Evolutionary conservation across 2,113 vertebrate genomes (phyloP).

Genomic region (Istiophorus platypterus): DNA sequence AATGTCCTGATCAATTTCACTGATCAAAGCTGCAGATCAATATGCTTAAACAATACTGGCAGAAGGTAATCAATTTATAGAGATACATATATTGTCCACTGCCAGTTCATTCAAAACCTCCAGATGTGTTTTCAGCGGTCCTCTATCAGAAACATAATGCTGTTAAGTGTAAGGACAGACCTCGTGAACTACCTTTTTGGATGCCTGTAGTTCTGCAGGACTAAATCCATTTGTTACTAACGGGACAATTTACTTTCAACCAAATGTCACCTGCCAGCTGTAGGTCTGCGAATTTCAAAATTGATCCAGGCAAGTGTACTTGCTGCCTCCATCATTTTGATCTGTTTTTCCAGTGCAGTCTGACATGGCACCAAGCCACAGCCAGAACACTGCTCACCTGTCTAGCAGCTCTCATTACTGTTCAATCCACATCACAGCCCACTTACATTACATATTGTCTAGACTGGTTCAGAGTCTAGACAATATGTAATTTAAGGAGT

Average conservation of each 20-base stretch:
- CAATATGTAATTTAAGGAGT: constrained; percentile 40
- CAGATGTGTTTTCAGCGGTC: neutral
- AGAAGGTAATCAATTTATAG: neutral
- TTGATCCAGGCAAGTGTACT: neutral
- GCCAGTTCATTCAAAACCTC: neutral
- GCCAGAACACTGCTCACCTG: constrained; percentile 33
- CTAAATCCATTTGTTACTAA: neutral
- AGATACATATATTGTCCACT: neutral
- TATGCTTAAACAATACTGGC: neutral
- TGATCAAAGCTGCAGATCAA: neutral
- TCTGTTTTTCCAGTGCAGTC: constrained; percentile 3
- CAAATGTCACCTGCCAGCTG: neutral
- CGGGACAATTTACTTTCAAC: neutral
- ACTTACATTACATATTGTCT: constrained; percentile 63
- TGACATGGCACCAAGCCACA: constrained; percentile 19
- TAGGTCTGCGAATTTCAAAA: constrained; percentile 3
- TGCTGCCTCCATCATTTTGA: neutral
- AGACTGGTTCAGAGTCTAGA: constrained; percentile 47
- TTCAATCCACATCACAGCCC: constrained; percentile 34
- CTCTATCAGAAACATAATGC: neutral
- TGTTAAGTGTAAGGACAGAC: neutral
- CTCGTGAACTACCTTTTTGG: neutral
- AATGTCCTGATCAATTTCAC: neutral
- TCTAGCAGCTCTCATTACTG: constrained; percentile 64
- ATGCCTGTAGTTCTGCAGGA: neutral